Conservation (phyloP, 2,888 invertebrate genomes). For the Pomacea canaliculata region DNA sequence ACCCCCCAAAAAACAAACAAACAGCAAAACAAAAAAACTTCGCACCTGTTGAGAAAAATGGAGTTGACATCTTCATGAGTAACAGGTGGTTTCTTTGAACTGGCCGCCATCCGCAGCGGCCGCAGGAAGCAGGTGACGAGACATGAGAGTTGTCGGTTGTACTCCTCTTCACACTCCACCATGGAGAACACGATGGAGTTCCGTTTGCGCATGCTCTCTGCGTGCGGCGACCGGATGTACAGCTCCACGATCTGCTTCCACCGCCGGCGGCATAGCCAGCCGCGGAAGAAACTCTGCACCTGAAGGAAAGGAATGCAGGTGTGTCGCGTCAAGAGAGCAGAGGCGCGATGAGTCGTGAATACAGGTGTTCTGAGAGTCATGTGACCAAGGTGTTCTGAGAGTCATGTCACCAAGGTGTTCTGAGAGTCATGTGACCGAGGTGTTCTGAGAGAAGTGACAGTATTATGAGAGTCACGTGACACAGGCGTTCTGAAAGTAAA, state of each 20-base stretch:
- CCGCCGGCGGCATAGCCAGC: conserved; percentile 89
- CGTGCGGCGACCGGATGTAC: conserved; percentile 93
- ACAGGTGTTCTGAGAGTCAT: not conserved
- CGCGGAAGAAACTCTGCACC: conserved; percentile 90
- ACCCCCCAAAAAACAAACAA: too few species aligned
- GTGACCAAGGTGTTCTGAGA: not conserved
- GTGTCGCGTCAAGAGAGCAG: not conserved
- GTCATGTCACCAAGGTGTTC: not conserved
- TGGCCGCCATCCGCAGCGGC: conserved; percentile 90
- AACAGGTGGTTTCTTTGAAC: conserved; percentile 91
- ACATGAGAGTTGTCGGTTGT: conserved; percentile 89
- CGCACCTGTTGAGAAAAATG: conserved; percentile 85
- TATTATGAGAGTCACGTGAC: too few species aligned
- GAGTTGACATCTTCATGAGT: conserved; percentile 94
- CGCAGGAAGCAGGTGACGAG: conserved; percentile 88
- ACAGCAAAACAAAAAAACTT: not conserved
- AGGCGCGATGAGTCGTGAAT: not conserved
- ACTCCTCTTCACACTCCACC: conserved; percentile 94
- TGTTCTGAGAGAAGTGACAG: not conserved
- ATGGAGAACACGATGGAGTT: conserved; percentile 82
- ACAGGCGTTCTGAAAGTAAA: too few species aligned
- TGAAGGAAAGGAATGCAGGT: conserved; percentile 40
- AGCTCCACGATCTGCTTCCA: conserved; percentile 97
- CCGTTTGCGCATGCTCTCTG: conserved; percentile 91
- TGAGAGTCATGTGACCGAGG: not conserved